Percentiles rank a stretch among this genome's conserved stretches.
phyloP scores from a whole-genome alignment of 2,888 invertebrate genomes.

The Dolichopus griseipennis region DNA sequence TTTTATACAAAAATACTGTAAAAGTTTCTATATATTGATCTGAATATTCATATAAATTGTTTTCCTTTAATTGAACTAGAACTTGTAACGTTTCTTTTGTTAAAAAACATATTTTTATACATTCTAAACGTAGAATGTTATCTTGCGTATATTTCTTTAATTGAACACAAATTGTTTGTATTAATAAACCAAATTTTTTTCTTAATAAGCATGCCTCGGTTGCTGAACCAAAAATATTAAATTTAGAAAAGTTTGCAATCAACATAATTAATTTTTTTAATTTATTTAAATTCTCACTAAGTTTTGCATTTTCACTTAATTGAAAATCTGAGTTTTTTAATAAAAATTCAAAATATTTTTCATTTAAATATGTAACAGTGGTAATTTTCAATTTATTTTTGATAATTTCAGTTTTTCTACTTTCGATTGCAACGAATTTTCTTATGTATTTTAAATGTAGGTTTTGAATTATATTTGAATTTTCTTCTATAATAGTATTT shows the following conservation, averaged over 20 bases:
- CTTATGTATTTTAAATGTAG: background rate
- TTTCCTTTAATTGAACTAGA: background rate
- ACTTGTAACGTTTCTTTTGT: background rate
- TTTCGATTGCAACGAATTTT: background rate
- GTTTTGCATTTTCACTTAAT: background rate
- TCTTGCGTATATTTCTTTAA: background rate
- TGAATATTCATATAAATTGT: background rate
- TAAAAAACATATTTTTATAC: background rate
- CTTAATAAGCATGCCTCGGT: background rate
- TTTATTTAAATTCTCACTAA: background rate
- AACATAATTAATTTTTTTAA: background rate
- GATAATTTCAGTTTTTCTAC: background rate
- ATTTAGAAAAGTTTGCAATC: background rate
- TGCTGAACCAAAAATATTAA: background rate
- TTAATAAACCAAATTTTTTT: conserved; percentile 8
- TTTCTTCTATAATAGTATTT: background rate
- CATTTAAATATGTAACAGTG: background rate
- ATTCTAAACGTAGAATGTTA: background rate
- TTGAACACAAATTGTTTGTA: background rate
- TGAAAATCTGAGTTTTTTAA: background rate
- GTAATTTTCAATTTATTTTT: background rate
- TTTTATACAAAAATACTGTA: background rate
- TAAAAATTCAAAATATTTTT: background rate
- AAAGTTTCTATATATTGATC: background rate
- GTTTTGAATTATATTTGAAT: background rate